A percentile compares a stretch with the other conserved stretches of the same genome.
Conservation (phyloP, 2,797 vertebrate genomes). For the Pampus argenteus region DNA sequence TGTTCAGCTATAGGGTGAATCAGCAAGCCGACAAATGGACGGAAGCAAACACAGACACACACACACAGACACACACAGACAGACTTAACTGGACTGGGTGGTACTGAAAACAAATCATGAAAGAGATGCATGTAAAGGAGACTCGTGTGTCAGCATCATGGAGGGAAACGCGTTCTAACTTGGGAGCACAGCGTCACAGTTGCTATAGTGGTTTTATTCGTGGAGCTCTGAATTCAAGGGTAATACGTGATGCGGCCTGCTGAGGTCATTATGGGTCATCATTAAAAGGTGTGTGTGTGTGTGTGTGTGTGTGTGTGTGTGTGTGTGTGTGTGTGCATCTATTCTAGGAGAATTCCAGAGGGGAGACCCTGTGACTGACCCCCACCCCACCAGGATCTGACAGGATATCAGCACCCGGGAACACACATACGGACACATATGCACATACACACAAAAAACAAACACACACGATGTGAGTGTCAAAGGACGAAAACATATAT, state of each 20-base stretch:
- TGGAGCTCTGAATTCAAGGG: conserved; percentile 14
- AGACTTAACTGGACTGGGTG: neutral
- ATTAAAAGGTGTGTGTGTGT: conserved; percentile 37
- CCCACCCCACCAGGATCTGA: conserved; percentile 79
- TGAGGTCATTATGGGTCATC: conserved; percentile 25
- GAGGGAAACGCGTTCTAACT: conserved; percentile 8
- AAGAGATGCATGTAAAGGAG: neutral
- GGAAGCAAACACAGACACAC: neutral
- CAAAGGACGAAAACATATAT: neutral
- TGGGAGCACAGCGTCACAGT: conserved; percentile 7
- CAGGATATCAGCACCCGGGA: conserved; percentile 74
- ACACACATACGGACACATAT: conserved; percentile 32
- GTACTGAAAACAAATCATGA: conserved; percentile 9
- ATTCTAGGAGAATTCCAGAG: conserved; percentile 85
- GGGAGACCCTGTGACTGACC: conserved; percentile 84
- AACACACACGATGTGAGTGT: neutral
- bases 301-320: conserved; percentile 38
- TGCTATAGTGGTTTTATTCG: neutral
- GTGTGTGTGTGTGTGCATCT: conserved; percentile 63
- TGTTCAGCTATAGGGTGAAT: conserved; percentile 10
- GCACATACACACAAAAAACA: conserved; percentile 26
- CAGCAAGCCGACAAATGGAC: neutral
- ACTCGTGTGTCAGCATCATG: conserved; percentile 15
- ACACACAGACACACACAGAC: neutral
- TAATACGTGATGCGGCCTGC: neutral